Percentiles rank a stretch among this genome's conserved stretches.
phyloP scores from a whole-genome alignment of 2,113 vertebrate species.

The Otocyon megalotis region DNA sequence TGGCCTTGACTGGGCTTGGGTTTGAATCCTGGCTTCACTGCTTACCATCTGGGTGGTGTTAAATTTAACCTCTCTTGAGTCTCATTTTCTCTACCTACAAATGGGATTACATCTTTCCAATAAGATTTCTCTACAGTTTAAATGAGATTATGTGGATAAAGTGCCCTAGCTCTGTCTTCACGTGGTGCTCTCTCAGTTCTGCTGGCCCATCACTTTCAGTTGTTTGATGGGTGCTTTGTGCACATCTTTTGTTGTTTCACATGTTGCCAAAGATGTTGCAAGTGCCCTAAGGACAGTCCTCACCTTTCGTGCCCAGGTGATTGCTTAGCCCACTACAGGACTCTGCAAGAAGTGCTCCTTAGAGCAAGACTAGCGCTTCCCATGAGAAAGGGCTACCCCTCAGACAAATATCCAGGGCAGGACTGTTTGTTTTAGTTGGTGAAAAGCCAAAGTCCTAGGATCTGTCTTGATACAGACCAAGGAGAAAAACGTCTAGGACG shows the following conservation, averaged over 20 bases:
- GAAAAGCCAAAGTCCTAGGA: background rate
- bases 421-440: background rate
- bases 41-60: background rate
- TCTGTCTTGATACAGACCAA: background rate
- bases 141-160: background rate
- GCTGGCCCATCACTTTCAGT: background rate
- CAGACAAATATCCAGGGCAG: background rate
- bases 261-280: background rate
- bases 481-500: background rate
- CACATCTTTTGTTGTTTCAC: background rate
- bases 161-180: background rate
- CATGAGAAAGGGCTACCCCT: background rate
- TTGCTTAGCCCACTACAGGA: background rate
- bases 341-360: background rate
- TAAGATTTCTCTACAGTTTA: background rate
- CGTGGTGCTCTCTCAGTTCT: background rate
- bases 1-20: background rate
- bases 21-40: background rate
- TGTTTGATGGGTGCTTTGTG: background rate
- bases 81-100: background rate
- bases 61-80: background rate
- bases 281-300: background rate
- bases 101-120: background rate
- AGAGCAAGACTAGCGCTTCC: background rate
- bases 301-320: background rate